A percentile compares a stretch with the other conserved stretches of the same genome.
Evolutionary conservation across 2,888 invertebrate species (phyloP).

Genomic region (Germaria angustata): DNA sequence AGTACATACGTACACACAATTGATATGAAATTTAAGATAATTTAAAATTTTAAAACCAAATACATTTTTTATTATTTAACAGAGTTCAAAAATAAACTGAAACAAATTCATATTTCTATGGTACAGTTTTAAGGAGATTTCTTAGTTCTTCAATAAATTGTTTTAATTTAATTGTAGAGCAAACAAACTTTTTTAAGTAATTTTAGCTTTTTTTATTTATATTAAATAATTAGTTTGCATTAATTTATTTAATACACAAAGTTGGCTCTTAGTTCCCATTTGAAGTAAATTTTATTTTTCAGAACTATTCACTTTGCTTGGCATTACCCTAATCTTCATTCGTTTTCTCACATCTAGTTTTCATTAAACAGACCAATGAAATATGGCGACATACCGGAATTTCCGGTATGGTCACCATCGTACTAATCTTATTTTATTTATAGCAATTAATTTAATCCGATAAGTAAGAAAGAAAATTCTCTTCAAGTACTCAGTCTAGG

Average conservation of each 20-base stretch:
- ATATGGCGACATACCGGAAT: conserved; percentile 75
- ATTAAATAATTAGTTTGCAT: too few relatives aligned
- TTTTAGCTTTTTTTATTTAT: too few relatives aligned
- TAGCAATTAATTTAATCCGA: conserved; percentile 78
- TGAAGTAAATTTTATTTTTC: neutral
- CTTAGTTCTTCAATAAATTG: neutral
- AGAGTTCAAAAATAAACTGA: neutral
- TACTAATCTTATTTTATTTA: conserved; percentile 76
- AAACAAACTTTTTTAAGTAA: neutral
- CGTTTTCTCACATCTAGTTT: neutral
- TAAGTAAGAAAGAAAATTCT: conserved; percentile 34
- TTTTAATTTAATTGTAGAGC: neutral
- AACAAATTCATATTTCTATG: neutral
- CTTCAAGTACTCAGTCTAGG: neutral
- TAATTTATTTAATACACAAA: neutral
- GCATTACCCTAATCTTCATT: neutral
- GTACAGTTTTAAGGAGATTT: neutral
- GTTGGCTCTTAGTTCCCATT: neutral
- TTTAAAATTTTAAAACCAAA: neutral
- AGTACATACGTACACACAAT: conserved; percentile 6
- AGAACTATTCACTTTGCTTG: neutral
- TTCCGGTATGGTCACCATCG: conserved; percentile 72
- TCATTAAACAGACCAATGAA: conserved; percentile 66
- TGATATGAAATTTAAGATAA: neutral
- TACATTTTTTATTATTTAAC: neutral